These are phyloP conservation scores for Acanthornis magna DNA, from an alignment of 2,797 vertebrate genomes.

Conservation along the genomic window DNA sequence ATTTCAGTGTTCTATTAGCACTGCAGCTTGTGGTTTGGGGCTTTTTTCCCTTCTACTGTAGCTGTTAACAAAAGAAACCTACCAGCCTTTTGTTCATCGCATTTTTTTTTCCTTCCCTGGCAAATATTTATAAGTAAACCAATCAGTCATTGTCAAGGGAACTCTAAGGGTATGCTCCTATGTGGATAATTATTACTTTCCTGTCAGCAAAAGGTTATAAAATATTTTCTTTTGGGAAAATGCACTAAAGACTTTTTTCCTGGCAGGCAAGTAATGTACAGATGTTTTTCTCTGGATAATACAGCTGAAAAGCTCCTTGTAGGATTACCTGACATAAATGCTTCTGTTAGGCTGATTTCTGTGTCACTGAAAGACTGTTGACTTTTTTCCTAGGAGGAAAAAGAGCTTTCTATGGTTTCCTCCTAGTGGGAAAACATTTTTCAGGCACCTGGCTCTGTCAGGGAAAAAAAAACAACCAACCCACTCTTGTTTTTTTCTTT, in stretches of 20 bases:
- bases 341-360: slow-evolving; percentile 30
- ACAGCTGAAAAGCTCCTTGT: slow-evolving; percentile 44
- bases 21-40: not conserved
- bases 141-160: slow-evolving; percentile 37
- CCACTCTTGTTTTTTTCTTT: not conserved
- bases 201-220: slow-evolving; percentile 69
- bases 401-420: not conserved
- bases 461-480: not conserved
- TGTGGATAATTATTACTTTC: slow-evolving; percentile 69
- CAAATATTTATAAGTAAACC: slow-evolving; percentile 8
- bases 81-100: slow-evolving; percentile 4
- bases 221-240: slow-evolving; percentile 61
- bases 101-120: not conserved
- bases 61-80: slow-evolving; percentile 41
- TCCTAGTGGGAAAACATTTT: not conserved
- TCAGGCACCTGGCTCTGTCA: not conserved
- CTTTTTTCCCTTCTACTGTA: not conserved
- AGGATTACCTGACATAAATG: slow-evolving; percentile 56
- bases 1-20: slow-evolving; percentile 19
- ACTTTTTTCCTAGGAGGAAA: slow-evolving; percentile 7
- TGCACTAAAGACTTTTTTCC: not conserved
- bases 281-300: slow-evolving; percentile 43
- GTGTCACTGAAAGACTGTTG: slow-evolving; percentile 12
- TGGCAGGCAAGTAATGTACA: slow-evolving; percentile 58
- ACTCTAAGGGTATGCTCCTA: slow-evolving; percentile 37